Base-by-base conservation (phyloP, 2,888 invertebrate genomes). In the Xanthorhoe spadicearia region DNA sequence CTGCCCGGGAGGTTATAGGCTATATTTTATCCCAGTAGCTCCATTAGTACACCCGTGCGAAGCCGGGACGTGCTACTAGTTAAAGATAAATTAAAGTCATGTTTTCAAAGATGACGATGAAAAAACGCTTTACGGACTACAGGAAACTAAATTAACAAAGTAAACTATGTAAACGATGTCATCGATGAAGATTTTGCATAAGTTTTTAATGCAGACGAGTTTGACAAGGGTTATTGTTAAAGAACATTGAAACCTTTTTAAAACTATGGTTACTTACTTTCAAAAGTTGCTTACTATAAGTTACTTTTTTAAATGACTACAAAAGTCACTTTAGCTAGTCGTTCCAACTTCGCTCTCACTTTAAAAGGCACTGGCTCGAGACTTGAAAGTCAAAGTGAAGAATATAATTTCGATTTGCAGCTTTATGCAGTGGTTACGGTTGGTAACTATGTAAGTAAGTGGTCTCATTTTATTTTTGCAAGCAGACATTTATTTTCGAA, bases 341-440 rank as follows among this genome's bases (percentile, higher is more conserved):
- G 38, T 48, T 48, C 15, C 17, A 55, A 59, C 51, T 38, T 51
- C 15, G 38, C 18, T 49, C 57, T 57, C 46, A 38, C 38, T 38
- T 35, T 28, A 2, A 13, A 58, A 58, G 35, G 35, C n/a, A 50
- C 49, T 50, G 35, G 18, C n/a, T 58, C 19, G 35, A 38, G 50
- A 50, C 50, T 58, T n/a, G 35, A 58, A 50, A 50, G 50, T 51
- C 32, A 49, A 28, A 17, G 18, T 57, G 13, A 2, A 15, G 48
- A 48, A 15, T 46, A 46, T 46, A 23, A 46, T 52, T 35, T 7
- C 19, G 19, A 13, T 28, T 28, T 43, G 54, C 46, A 49, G 19
- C 53, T 32, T 48, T 53, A 19, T 18, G 32, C 32, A 46, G 35
- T 35, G 38, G 55, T 62, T 56, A 62, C 56, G 49, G 48, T 50